These are phyloP conservation scores for Reinhardtius hippoglossoides DNA, from an alignment of 2,113 vertebrate species.

Conservation along the genomic window DNA sequence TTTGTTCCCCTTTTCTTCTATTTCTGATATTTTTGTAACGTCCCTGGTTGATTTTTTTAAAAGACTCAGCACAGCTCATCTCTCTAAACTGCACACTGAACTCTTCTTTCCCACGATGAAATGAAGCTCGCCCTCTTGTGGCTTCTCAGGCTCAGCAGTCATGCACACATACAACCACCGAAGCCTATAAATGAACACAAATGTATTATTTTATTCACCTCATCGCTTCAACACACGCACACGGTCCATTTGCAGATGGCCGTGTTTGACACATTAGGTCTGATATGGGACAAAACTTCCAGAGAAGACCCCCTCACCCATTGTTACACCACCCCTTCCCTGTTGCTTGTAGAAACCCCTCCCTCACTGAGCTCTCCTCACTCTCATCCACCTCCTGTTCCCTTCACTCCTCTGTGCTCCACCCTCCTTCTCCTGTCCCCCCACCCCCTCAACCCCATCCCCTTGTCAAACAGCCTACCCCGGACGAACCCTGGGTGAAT, in stretches of 20 bases:
- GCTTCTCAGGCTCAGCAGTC: conserved; percentile 47
- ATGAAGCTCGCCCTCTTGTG: conserved; percentile 68
- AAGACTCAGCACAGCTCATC: neutral
- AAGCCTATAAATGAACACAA: neutral
- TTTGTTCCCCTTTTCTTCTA: conserved; percentile 54
- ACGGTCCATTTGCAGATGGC: conserved; percentile 7
- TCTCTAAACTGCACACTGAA: conserved; percentile 9
- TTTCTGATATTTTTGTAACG: neutral
- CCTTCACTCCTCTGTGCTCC: conserved; percentile 59
- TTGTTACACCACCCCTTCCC: conserved; percentile 43
- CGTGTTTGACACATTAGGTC: conserved; percentile 65
- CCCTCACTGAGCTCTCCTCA: conserved; percentile 62
- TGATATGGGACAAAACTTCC: conserved; percentile 50
- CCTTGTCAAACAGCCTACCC: conserved; percentile 91
- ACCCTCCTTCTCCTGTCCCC: conserved; percentile 67
- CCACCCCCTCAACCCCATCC: conserved; percentile 61
- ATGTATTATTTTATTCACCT: neutral
- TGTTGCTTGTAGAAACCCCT: conserved; percentile 59
- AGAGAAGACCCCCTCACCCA: conserved; percentile 31
- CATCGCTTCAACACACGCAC: conserved; percentile 1
- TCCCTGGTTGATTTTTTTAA: neutral
- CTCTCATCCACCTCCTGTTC: conserved; percentile 54
- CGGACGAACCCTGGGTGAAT: conserved; percentile 92
- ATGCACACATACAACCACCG: conserved; percentile 9
- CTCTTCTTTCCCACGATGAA: conserved; percentile 6